Evolutionary conservation across 2,797 vertebrate species (phyloP), one percentile per base, ranked within the genome.

Genomic region (Pangasius sanitwongsei): DNA sequence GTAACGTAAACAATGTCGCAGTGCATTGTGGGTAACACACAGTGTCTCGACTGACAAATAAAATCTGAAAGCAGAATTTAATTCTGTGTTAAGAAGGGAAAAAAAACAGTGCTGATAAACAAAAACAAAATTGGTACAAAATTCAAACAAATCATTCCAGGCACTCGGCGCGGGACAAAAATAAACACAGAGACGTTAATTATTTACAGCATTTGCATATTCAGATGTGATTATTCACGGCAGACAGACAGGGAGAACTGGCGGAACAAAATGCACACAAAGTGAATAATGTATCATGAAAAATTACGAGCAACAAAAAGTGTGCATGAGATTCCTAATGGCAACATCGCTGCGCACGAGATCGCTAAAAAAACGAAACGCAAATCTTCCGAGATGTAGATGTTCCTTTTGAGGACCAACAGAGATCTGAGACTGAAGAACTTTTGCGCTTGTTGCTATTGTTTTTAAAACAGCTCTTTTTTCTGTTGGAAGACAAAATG

Each of bases 171-270:
- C 92, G 91, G 23, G 92, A 93, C 93, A 91, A 94, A 95, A 96
- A 93, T 94, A 91, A 4, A 9, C 18, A 93, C 92, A 94, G 91
- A 84, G 37, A 92, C 95, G 92, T 97, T 95, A 97, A 97, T 97
- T 96, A 97, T 97, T 97, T 94, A 97, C 94, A 85, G 90, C 93
- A 92, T 91, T 94, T 96, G 95, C 95, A 96, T 96, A 97, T 96
- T 96, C 96, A 94, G 92, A 93, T 37, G 91, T 94, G 91, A 94
- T 95, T 93, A 95, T 94, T 94, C 93, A 50, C 2, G 85, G 90
- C 92, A 90, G 90, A 92, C 92, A 94, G 93, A 91, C 94, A 86
- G 93, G 90, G 91, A 92, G 94, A 94, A 95, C 92, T 92, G 94
- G 93, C 91, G 93, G 89, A 95, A 95, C 95, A 96, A 97, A 96